Evolutionary conservation across 2,888 invertebrate genomes (phyloP), one percentile per base, ranked within the genome.

Genomic region (Willowsia nigromaculata): DNA sequence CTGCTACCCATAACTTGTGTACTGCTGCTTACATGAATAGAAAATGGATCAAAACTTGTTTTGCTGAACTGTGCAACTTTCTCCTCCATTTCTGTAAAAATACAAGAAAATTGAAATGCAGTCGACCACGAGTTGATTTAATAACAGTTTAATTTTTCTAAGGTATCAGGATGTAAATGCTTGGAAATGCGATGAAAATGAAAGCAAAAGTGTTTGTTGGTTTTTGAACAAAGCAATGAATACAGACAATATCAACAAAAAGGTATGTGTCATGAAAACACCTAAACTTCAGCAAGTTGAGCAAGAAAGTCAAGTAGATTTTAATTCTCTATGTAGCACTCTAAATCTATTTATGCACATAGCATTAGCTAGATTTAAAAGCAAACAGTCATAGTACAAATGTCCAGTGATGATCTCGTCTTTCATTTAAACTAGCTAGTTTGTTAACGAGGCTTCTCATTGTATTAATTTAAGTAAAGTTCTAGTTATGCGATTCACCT

Each of bases 101-200:
- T 5, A 74, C 25, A 47, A n/a, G 47, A 74, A 74, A 74, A 47
- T 74, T 74, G 43, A 18, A 40, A 22, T 74, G 68, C 47, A 74
- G 27, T 11, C 74, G n/a, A 25, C 47, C 74, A 27, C 47, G 13
- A 13, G 2, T n/a, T 4, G 1, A 74, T 74, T 27, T 74, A 74
- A 74, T 74, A 50, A 74, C 47, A 74, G 25, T 74, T 74, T 74
- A 74, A 74, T 74, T 74, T 74, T 74, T 74, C 74, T 43, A 47
- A 47, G 27, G 47, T 47, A 74, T 47, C 74, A 74, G 47, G 43
- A 74, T 74, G 74, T 43, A 43, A 71, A 74, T 74, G 15, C 74
- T 43, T 47, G n/a, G 11, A 47, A 47, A 47, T 25, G 47, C 33
- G 40, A n/a, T n/a, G n/a, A 37, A 11, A 37, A 37, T 7, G 25